Percentiles rank a stretch among this genome's conserved stretches.
Evolutionary conservation across 2,888 invertebrate genomes (phyloP).

Genomic region (Melieria omissa): DNA sequence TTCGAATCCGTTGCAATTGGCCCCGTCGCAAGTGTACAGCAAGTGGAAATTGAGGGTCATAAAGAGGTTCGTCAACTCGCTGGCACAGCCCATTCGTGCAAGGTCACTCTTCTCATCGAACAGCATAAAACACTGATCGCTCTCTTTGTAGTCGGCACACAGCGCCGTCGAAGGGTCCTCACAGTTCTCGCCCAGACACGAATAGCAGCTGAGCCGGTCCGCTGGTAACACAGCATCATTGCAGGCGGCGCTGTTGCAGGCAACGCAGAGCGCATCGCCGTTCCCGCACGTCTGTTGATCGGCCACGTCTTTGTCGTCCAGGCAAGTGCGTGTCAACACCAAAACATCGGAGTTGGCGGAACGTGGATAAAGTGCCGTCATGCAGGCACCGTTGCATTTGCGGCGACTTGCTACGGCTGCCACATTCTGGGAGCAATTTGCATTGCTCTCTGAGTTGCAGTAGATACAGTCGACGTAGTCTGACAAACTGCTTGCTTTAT

Average conservation of each 20-base stretch:
- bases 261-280: slow-evolving; percentile 46
- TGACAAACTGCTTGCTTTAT: slow-evolving; percentile 46
- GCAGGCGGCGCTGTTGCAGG: slow-evolving; percentile 50
- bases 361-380: slow-evolving; percentile 50
- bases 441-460: slow-evolving; percentile 50
- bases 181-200: slow-evolving; percentile 48
- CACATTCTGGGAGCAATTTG: slow-evolving; percentile 48
- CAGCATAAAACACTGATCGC: slow-evolving; percentile 52
- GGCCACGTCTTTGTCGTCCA: slow-evolving; percentile 57
- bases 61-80: slow-evolving; percentile 45
- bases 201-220: slow-evolving; percentile 48
- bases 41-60: slow-evolving; percentile 42
- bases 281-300: slow-evolving; percentile 50
- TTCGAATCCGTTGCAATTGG: slow-evolving; percentile 52
- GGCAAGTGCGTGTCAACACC: slow-evolving; percentile 53
- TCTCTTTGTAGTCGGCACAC: slow-evolving; percentile 47
- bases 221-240: slow-evolving; percentile 45
- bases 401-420: slow-evolving; percentile 46
- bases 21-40: slow-evolving; percentile 47
- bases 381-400: slow-evolving; percentile 56
- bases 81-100: slow-evolving; percentile 51
- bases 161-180: slow-evolving; percentile 16
- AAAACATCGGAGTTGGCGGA: slow-evolving; percentile 37
- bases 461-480: slow-evolving; percentile 55
- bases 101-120: slow-evolving; percentile 45